These are phyloP conservation scores for Tinea trinotella DNA, from an alignment of 2,888 invertebrate species.

Conservation along the genomic window DNA sequence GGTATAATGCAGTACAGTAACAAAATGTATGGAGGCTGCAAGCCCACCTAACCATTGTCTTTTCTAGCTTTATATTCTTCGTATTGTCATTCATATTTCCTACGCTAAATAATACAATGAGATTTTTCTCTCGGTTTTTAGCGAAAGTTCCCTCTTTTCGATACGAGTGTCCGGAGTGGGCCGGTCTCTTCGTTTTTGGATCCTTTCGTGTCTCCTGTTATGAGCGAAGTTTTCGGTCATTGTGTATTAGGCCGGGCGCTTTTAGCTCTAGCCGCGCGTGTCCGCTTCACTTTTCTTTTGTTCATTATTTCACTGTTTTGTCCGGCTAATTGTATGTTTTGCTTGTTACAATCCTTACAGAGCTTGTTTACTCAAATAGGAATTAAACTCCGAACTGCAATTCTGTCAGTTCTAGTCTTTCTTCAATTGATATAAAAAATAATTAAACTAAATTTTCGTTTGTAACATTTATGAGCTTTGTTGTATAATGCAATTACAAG, in stretches of 20 bases:
- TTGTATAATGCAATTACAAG: slow-evolving; percentile 24
- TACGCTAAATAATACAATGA: slow-evolving; percentile 46
- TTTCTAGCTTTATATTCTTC: slow-evolving; percentile 57
- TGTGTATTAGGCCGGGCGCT: slow-evolving; percentile 21
- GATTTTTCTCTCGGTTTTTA: slow-evolving; percentile 31
- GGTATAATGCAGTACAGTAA: slow-evolving; percentile 40
- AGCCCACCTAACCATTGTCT: slow-evolving; percentile 44
- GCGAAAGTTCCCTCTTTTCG: slow-evolving; percentile 17
- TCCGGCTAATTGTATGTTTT: slow-evolving; percentile 22
- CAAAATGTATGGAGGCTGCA: slow-evolving; percentile 25
- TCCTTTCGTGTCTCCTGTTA: slow-evolving; percentile 20
- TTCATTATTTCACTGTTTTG: slow-evolving; percentile 20
- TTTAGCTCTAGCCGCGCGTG: slow-evolving; percentile 33
- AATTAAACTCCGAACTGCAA: neutral
- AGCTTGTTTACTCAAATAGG: neutral
- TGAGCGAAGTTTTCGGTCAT: slow-evolving; percentile 23
- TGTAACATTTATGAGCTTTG: slow-evolving; percentile 3
- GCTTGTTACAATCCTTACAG: slow-evolving; percentile 19
- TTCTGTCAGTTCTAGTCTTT: neutral
- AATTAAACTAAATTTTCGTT: neutral
- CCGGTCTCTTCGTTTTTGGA: slow-evolving; percentile 20
- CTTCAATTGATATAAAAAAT: neutral
- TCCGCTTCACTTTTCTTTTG: slow-evolving; percentile 38
- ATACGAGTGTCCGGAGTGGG: slow-evolving; percentile 10
- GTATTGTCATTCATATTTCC: slow-evolving; percentile 63